These are phyloP conservation scores for Boloria euphrosyne DNA, from an alignment of 2,888 invertebrate genomes.

Conservation along the genomic window DNA sequence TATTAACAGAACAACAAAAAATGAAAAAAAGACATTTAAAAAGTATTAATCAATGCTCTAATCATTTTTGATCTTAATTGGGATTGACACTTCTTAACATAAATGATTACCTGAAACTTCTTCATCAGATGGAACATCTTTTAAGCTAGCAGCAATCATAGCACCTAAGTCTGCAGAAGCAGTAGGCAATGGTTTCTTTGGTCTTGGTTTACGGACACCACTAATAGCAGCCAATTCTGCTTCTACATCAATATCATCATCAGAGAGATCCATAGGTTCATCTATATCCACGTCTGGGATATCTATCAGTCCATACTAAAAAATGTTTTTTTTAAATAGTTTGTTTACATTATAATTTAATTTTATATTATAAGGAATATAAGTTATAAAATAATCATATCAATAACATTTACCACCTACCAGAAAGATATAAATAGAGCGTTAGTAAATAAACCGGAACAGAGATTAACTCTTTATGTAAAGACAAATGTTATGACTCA, in stretches of 20 bases:
- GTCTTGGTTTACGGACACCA: constrained; percentile 58
- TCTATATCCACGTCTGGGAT: constrained; percentile 84
- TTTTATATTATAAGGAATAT: too few species aligned
- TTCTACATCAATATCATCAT: constrained; percentile 91
- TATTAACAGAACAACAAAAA: too few species aligned
- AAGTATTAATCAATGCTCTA: too few species aligned
- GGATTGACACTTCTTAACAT: too few species aligned
- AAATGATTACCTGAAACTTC: constrained; percentile 82
- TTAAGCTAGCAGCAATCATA: constrained; percentile 90
- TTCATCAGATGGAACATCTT: constrained; percentile 89
- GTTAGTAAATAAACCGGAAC: constrained; percentile 22
- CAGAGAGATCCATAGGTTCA: constrained; percentile 76
- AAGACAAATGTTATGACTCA: constrained; percentile 67
- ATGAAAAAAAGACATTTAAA: too few species aligned
- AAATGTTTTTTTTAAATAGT: neutral
- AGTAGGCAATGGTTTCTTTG: constrained; percentile 64
- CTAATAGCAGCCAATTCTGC: constrained; percentile 91
- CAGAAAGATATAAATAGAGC: constrained; percentile 21
- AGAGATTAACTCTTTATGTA: constrained; percentile 17
- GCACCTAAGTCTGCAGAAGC: constrained; percentile 85
- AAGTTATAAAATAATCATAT: too few species aligned
- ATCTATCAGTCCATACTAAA: constrained; percentile 89
- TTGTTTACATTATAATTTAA: neutral
- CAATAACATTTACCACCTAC: neutral
- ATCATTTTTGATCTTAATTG: too few species aligned